Percentiles rank a stretch among this genome's conserved stretches.
Evolutionary conservation across 2,113 vertebrate species (phyloP).

Genomic region (Perognathus longimembris): DNA sequence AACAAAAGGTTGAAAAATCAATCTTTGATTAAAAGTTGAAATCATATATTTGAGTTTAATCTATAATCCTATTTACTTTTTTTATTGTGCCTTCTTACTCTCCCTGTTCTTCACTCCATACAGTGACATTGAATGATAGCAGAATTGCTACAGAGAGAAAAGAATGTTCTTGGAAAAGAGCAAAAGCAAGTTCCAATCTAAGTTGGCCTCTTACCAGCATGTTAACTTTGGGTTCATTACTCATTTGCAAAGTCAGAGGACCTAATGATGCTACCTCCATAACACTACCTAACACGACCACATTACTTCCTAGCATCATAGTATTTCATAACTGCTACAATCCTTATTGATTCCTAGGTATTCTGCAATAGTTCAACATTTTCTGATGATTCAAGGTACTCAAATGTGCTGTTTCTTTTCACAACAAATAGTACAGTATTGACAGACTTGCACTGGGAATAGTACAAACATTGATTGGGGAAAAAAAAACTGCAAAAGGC

Average conservation of each 20-base stretch:
- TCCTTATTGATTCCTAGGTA: not conserved
- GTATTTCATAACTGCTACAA: not conserved
- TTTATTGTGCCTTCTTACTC: not conserved
- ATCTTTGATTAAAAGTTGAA: conserved; percentile 37
- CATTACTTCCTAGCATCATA: not conserved
- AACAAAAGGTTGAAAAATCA: not conserved
- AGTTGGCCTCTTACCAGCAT: not conserved
- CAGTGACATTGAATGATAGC: not conserved
- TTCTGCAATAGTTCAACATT: not conserved
- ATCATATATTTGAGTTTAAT: conserved; percentile 24
- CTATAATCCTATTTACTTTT: not conserved
- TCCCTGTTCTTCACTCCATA: not conserved
- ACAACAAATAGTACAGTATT: not conserved
- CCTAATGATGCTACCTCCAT: not conserved
- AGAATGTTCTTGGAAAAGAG: not conserved
- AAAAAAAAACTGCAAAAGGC: not conserved
- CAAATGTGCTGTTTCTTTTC: not conserved
- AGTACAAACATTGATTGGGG: not conserved
- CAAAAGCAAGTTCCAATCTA: not conserved
- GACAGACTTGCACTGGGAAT: not conserved
- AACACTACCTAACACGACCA: not conserved
- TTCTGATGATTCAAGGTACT: conserved; percentile 16
- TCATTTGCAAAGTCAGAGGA: not conserved
- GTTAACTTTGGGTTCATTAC: not conserved
- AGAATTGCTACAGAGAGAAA: not conserved